phyloP scores from a whole-genome alignment of 2,888 invertebrate genomes.

The Epinotia ramella region DNA sequence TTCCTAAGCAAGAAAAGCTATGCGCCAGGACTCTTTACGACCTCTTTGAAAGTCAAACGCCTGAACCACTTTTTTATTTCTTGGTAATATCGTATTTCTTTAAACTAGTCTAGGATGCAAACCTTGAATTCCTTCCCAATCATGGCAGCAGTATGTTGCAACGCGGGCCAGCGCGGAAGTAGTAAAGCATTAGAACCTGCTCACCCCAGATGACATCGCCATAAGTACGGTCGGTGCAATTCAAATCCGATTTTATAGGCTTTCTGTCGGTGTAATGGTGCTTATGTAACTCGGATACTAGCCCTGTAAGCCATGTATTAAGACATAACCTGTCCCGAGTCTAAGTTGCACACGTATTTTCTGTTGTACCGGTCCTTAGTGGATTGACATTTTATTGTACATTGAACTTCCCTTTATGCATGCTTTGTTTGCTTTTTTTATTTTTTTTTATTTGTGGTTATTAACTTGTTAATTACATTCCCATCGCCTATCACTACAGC shows the following conservation, averaged over 20 bases:
- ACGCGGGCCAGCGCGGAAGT: slow-evolving; percentile 12
- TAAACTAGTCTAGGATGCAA: background rate
- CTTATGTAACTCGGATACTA: slow-evolving; percentile 14
- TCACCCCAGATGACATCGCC: slow-evolving; percentile 26
- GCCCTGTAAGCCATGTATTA: background rate
- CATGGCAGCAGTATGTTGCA: slow-evolving; percentile 1
- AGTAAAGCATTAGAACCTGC: background rate
- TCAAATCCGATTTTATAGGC: slow-evolving; percentile 17
- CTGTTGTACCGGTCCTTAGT: no score
- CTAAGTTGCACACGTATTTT: no score
- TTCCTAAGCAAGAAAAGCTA: no score
- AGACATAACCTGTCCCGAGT: background rate
- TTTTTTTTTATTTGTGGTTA: no score
- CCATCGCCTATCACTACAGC: no score
- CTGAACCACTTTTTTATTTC: background rate
- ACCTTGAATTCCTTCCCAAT: slow-evolving; percentile 3
- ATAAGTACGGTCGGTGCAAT: background rate
- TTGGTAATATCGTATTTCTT: background rate
- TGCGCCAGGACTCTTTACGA: background rate
- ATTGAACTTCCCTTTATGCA: no score
- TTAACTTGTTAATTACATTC: no score
- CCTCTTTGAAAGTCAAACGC: background rate
- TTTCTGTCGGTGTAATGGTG: slow-evolving; percentile 13
- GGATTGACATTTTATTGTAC: no score
- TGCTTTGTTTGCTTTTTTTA: no score